Evolutionary conservation across 2,113 vertebrate species (phyloP).

Genomic region (Cynoglossus semilaevis): DNA sequence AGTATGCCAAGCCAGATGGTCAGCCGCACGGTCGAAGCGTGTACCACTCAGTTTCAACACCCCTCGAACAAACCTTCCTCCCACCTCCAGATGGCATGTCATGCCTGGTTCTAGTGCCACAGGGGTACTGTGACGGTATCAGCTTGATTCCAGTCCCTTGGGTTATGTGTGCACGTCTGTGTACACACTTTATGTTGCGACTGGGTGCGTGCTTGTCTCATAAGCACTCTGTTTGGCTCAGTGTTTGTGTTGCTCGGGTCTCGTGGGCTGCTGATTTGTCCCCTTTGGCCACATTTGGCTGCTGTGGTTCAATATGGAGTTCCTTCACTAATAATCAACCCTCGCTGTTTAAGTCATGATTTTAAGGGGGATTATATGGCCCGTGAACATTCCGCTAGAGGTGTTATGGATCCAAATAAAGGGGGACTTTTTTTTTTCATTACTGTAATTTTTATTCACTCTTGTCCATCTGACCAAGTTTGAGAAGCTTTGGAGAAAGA

Average conservation of each 20-base stretch:
- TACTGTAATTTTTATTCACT: not conserved
- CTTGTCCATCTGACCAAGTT: not conserved
- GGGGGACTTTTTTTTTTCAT: not conserved
- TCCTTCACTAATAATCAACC: slow-evolving; percentile 34
- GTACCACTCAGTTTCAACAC: slow-evolving; percentile 68
- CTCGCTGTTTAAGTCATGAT: slow-evolving; percentile 37
- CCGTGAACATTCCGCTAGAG: slow-evolving; percentile 13
- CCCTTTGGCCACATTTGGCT: slow-evolving; percentile 46
- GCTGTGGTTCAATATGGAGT: slow-evolving; percentile 52
- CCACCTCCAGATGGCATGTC: slow-evolving; percentile 71
- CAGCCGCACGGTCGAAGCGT: slow-evolving; percentile 68
- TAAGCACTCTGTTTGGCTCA: slow-evolving; percentile 38
- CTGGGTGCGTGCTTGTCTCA: slow-evolving; percentile 15
- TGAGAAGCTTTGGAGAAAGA: slow-evolving; percentile 3
- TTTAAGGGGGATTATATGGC: slow-evolving; percentile 20
- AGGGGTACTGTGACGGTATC: slow-evolving; percentile 53
- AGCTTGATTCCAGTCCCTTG: slow-evolving; percentile 52
- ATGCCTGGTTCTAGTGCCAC: slow-evolving; percentile 69
- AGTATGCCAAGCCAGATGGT: slow-evolving; percentile 75
- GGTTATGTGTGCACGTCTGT: slow-evolving; percentile 25
- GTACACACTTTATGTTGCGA: slow-evolving; percentile 16
- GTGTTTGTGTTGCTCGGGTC: slow-evolving; percentile 33
- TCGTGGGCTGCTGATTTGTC: slow-evolving; percentile 39
- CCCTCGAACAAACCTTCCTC: slow-evolving; percentile 66
- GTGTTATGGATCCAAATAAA: not conserved